Evolutionary conservation across 2,113 vertebrate species (phyloP).

Genomic region (Lycaon pictus): DNA sequence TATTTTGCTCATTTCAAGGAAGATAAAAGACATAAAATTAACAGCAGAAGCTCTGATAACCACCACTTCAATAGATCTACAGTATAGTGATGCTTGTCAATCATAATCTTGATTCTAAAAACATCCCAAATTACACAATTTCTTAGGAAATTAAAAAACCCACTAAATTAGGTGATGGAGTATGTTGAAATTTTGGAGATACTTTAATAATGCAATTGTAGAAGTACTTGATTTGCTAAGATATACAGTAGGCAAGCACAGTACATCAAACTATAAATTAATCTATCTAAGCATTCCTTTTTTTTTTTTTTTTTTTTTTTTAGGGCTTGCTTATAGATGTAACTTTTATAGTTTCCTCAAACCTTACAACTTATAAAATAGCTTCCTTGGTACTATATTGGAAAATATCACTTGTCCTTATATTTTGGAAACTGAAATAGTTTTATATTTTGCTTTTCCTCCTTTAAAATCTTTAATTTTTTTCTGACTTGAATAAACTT

Average conservation of each 20-base stretch:
- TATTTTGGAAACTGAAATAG: conserved; percentile 9
- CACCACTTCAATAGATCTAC: neutral
- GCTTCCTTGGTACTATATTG: neutral
- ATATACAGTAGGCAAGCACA: neutral
- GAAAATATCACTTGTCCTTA: neutral
- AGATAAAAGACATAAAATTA: neutral
- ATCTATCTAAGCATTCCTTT: neutral
- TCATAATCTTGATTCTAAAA: neutral
- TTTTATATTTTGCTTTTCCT: neutral
- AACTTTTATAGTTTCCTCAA: neutral
- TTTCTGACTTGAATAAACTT: neutral
- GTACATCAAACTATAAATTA: neutral
- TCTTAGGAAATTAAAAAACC: neutral
- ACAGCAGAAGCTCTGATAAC: neutral
- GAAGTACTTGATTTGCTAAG: neutral
- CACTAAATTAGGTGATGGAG: neutral
- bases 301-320: neutral
- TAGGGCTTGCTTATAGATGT: neutral
- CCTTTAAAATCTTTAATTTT: neutral
- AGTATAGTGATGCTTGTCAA: neutral
- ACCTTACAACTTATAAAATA: neutral
- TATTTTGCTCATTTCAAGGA: neutral
- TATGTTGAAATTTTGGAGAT: conserved; percentile 2
- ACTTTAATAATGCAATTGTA: neutral
- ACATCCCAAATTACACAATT: neutral